Percentiles rank a stretch among this genome's conserved stretches.
phyloP scores from a whole-genome alignment of 2,797 vertebrate species.

The Semotilus atromaculatus region DNA sequence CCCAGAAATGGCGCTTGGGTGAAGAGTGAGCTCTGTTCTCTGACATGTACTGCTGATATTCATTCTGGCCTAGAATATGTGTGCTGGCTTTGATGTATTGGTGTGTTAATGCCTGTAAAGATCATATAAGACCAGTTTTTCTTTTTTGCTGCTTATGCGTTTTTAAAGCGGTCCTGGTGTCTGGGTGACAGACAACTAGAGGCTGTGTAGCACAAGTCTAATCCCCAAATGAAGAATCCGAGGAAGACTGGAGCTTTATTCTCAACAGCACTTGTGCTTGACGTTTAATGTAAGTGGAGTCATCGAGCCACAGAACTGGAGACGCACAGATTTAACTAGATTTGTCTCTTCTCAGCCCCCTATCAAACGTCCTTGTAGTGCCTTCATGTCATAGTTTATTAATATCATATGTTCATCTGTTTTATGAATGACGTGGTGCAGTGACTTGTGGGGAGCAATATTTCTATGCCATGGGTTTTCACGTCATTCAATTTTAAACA shows the following conservation, averaged over 20 bases:
- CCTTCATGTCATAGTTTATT: slow-evolving; percentile 73
- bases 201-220: slow-evolving; percentile 24
- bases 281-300: slow-evolving; percentile 28
- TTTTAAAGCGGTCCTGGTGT: slow-evolving; percentile 23
- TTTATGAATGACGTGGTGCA: slow-evolving; percentile 58
- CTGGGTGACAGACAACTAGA: slow-evolving; percentile 4
- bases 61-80: background rate
- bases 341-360: slow-evolving; percentile 58
- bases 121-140: slow-evolving; percentile 10
- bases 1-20: slow-evolving; percentile 89
- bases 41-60: background rate
- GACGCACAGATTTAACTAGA: slow-evolving; percentile 52
- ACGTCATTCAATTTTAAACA: slow-evolving; percentile 4
- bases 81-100: slow-evolving; percentile 10
- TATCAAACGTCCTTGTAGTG: slow-evolving; percentile 72
- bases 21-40: slow-evolving; percentile 42
- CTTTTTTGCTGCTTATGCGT: slow-evolving; percentile 46
- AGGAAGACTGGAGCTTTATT: slow-evolving; percentile 20
- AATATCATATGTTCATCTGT: slow-evolving; percentile 59
- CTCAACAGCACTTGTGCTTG: slow-evolving; percentile 8
- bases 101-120: background rate
- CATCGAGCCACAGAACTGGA: slow-evolving; percentile 19
- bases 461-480: slow-evolving; percentile 56
- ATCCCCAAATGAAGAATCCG: background rate
- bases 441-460: slow-evolving; percentile 15